These are phyloP conservation scores for Dasypogon diadema DNA, from an alignment of 2,888 invertebrate species.

Conservation along the genomic window DNA sequence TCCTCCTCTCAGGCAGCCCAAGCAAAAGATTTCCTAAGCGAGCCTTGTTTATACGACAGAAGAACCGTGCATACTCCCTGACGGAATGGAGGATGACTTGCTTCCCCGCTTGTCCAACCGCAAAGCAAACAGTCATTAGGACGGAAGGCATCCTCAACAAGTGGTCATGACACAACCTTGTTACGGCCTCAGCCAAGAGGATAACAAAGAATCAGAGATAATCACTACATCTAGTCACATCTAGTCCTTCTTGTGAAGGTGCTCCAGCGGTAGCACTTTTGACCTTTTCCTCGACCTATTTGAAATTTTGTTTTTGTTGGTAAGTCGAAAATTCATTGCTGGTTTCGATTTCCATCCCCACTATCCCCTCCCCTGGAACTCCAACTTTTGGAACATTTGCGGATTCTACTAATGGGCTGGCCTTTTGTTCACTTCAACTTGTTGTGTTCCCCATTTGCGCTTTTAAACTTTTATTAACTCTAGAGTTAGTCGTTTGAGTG, in stretches of 20 bases:
- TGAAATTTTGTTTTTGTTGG: neutral
- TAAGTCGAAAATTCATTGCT: neutral
- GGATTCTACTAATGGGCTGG: too few species aligned
- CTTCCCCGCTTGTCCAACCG: too few species aligned
- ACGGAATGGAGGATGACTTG: too few species aligned
- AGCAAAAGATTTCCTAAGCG: too few species aligned
- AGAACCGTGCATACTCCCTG: too few species aligned
- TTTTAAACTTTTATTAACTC: neutral
- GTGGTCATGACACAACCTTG: neutral
- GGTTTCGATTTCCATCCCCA: neutral
- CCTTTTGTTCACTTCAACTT: neutral
- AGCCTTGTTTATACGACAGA: too few species aligned
- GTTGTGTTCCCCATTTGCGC: neutral
- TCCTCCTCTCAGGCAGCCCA: too few species aligned
- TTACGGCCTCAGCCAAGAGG: neutral
- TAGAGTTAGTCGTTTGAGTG: neutral
- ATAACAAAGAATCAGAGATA: neutral
- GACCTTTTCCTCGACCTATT: neutral
- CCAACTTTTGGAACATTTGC: too few species aligned
- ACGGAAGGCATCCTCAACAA: neutral
- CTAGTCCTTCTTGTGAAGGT: too few species aligned
- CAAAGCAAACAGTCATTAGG: too few species aligned
- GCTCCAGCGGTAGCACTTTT: neutral
- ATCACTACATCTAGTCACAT: neutral
- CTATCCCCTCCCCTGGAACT: too few species aligned